Percentiles rank a stretch among this genome's conserved stretches.
Evolutionary conservation across 1,140 invertebrate species (phyloP).

Genomic region (Drosophila melanica): DNA sequence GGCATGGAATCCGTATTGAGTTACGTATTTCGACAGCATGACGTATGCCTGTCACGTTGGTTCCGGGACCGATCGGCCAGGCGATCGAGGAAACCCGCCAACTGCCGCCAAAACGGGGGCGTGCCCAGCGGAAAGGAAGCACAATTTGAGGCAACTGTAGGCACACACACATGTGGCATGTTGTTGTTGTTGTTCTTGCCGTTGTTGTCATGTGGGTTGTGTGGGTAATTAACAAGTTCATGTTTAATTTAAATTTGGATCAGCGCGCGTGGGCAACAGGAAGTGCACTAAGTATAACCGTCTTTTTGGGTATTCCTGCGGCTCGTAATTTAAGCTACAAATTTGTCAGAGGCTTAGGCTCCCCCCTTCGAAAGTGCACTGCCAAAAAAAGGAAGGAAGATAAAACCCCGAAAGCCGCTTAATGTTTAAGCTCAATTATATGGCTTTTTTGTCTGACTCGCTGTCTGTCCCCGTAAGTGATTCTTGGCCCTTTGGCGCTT

Average conservation of each 20-base stretch:
- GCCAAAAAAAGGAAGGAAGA: conserved; percentile 30
- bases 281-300: conserved; percentile 31
- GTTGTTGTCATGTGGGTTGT: conserved; percentile 45
- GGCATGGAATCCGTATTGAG: conserved; percentile 49
- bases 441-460: conserved; percentile 56
- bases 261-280: conserved; percentile 62
- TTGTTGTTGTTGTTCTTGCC: conserved; percentile 40
- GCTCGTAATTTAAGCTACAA: conserved; percentile 70
- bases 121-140: conserved; percentile 42
- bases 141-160: conserved; percentile 32
- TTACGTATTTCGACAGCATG: conserved; percentile 53
- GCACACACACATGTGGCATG: conserved; percentile 53
- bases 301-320: conserved; percentile 22
- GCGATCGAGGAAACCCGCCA: conserved; percentile 68
- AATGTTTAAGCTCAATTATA: conserved; percentile 77
- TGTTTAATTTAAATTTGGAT: conserved; percentile 76
- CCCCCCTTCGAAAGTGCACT: conserved; percentile 17
- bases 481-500: conserved; percentile 49
- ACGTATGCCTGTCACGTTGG: conserved; percentile 73
- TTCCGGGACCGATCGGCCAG: conserved; percentile 39
- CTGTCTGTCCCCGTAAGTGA: conserved; percentile 12
- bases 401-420: conserved; percentile 58
- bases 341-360: conserved; percentile 31
- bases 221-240: conserved; percentile 73
- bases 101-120: conserved; percentile 55